Conservation (phyloP, 1,140 invertebrate genomes). For the Wasmannia auropunctata region DNA sequence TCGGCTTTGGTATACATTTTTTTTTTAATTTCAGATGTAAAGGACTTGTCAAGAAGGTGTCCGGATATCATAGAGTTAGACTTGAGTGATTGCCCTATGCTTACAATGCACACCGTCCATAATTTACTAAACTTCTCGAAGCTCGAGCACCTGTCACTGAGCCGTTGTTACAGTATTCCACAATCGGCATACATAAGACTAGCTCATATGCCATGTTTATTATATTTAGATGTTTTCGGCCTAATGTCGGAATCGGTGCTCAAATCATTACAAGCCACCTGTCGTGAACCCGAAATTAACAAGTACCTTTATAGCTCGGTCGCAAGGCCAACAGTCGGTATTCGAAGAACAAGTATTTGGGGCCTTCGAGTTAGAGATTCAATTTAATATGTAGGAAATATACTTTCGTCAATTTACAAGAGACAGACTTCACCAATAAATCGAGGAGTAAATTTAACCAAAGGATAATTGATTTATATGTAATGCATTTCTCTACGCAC, state of each 20-base stretch:
- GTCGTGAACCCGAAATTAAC: constrained; percentile 87
- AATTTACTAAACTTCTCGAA: constrained; percentile 88
- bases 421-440: neutral
- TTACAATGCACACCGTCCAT: constrained; percentile 87
- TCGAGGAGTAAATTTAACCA: constrained; percentile 33
- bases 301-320: constrained; percentile 92
- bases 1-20: constrained; percentile 1
- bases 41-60: constrained; percentile 88
- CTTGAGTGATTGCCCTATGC: constrained; percentile 92
- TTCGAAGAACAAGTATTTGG: constrained; percentile 95
- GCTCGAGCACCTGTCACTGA: constrained; percentile 93
- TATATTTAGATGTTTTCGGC: constrained; percentile 92
- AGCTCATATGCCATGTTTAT: constrained; percentile 87
- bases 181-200: constrained; percentile 84
- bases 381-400: constrained; percentile 63
- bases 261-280: constrained; percentile 86
- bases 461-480: constrained; percentile 58
- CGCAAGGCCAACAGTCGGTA: constrained; percentile 94
- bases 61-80: constrained; percentile 92
- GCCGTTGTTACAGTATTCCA: constrained; percentile 93
- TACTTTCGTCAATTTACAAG: neutral
- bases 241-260: constrained; percentile 88
- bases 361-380: constrained; percentile 93
- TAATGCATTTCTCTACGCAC: constrained; percentile 47
- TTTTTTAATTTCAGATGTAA: constrained; percentile 87